Evolutionary conservation across 2,888 invertebrate species (phyloP).

Genomic region (Gasteruption jaculator): DNA sequence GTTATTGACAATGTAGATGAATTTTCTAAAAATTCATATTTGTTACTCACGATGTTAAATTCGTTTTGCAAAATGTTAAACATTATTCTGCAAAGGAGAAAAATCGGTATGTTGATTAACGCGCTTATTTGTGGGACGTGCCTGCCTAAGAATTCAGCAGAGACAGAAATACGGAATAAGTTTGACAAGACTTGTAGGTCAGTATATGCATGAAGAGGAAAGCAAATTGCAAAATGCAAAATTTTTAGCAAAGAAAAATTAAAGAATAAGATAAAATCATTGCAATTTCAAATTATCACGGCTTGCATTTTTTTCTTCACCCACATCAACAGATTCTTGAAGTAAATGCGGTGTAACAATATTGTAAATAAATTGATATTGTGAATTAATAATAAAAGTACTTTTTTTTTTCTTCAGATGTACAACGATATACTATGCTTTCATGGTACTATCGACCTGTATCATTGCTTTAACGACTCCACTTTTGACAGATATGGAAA

Average conservation of each 20-base stretch:
- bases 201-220: no score
- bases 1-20: no score
- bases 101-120: conserved; percentile 11
- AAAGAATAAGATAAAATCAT: no score
- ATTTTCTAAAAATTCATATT: no score
- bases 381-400: no score
- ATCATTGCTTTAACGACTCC: neutral
- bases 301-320: no score
- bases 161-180: conserved; percentile 15
- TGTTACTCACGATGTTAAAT: no score
- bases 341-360: conserved; percentile 17
- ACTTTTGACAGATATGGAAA: neutral
- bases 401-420: conserved; percentile 5
- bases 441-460: conserved; percentile 3
- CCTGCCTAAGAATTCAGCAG: conserved; percentile 5
- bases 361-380: no score
- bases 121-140: conserved; percentile 4
- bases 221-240: no score
- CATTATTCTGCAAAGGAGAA: neutral
- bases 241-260: no score
- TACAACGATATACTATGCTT: conserved; percentile 8
- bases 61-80: conserved; percentile 9
- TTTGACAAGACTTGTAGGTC: no score
- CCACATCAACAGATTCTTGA: neutral
- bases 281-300: no score